Evolutionary conservation across 2,888 invertebrate genomes (phyloP).

Genomic region (Strigamia transsilvanica): DNA sequence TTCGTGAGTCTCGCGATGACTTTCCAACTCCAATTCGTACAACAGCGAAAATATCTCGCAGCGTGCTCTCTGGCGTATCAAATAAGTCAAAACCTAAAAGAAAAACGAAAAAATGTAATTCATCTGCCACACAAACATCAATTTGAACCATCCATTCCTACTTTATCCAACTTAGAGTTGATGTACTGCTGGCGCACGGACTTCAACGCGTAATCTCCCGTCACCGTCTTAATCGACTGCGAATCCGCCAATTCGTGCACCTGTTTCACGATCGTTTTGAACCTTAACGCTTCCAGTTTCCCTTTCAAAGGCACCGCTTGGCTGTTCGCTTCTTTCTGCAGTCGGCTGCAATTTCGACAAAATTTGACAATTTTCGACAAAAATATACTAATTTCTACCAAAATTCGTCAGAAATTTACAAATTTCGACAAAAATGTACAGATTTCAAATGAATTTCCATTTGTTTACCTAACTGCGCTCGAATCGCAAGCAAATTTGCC

Average conservation of each 20-base stretch:
- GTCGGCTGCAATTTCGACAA: too few species aligned
- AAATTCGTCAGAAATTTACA: too few species aligned
- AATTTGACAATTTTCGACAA: too few species aligned
- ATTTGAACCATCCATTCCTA: not conserved
- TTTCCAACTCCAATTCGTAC: slow-evolving; percentile 7
- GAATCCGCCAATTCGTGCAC: not conserved
- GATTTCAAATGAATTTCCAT: not conserved
- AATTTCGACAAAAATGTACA: too few species aligned
- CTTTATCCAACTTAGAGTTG: not conserved
- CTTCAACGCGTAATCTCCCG: slow-evolving; percentile 18
- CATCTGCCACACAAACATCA: not conserved
- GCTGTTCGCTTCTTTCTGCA: not conserved
- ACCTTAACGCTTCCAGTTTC: not conserved
- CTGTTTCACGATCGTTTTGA: not conserved
- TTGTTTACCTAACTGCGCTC: not conserved
- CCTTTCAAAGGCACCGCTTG: not conserved
- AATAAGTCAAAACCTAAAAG: not conserved
- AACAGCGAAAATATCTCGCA: not conserved
- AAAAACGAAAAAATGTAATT: too few species aligned
- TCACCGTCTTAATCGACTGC: not conserved
- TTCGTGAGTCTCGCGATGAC: not conserved
- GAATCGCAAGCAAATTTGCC: not conserved
- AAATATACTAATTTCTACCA: too few species aligned
- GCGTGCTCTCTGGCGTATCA: not conserved
- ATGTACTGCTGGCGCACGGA: not conserved